A percentile compares a stretch with the other conserved stretches of the same genome.
These are phyloP conservation scores for Antheraea yamamai DNA, from an alignment of 2,888 invertebrate species.

Conservation along the genomic window DNA sequence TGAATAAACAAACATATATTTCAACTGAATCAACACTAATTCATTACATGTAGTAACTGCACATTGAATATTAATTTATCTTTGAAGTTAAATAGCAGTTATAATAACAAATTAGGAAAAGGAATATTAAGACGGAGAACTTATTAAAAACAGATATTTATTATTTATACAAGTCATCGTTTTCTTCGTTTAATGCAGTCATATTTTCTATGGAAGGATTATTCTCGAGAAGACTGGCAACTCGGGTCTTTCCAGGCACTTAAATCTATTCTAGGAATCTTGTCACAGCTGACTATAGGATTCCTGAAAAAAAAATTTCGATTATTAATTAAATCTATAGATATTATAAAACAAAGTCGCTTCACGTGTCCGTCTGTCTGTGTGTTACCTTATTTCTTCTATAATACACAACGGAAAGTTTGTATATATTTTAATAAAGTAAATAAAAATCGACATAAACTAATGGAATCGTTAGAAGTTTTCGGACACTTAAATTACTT, in stretches of 20 bases:
- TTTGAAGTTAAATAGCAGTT: too few relatives aligned
- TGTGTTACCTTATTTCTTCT: too few relatives aligned
- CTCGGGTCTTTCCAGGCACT: constrained; percentile 13
- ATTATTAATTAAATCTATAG: neutral
- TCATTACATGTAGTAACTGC: too few relatives aligned
- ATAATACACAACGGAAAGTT: too few relatives aligned
- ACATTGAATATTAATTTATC: too few relatives aligned
- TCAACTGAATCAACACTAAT: too few relatives aligned
- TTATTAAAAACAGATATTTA: neutral
- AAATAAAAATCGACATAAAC: too few relatives aligned
- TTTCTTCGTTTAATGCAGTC: neutral
- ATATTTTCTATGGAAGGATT: neutral
- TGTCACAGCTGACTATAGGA: constrained; percentile 15
- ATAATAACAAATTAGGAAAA: too few relatives aligned
- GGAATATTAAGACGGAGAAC: too few relatives aligned
- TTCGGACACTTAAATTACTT: too few relatives aligned
- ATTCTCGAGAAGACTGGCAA: neutral
- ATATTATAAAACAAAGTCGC: neutral
- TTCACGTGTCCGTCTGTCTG: neutral
- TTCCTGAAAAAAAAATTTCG: constrained; percentile 13
- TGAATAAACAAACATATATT: neutral
- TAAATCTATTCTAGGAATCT: constrained; percentile 9
- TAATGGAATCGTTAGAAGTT: too few relatives aligned
- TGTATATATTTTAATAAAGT: too few relatives aligned
- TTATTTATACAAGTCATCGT: neutral